phyloP scores from a whole-genome alignment of 2,797 vertebrate genomes.

The Sternotherus odoratus region DNA sequence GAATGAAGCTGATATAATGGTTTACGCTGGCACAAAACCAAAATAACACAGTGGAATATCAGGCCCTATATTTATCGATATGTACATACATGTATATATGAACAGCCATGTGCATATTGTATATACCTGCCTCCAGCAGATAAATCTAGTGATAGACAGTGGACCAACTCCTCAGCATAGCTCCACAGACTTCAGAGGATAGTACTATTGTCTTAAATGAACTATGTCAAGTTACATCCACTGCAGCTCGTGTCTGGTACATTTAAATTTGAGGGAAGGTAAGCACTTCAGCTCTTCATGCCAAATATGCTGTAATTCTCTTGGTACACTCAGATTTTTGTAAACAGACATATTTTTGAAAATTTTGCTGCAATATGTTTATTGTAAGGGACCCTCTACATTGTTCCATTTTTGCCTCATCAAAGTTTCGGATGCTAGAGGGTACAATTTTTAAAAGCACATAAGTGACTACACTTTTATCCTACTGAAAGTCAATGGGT shows the following conservation, averaged over 20 bases:
- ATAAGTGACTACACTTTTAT: neutral
- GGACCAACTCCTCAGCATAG: neutral
- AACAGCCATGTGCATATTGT: neutral
- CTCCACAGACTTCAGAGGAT: neutral
- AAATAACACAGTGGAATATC: neutral
- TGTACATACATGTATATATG: accelerated
- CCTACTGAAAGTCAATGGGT: neutral
- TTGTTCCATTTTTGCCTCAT: neutral
- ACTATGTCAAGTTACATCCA: neutral
- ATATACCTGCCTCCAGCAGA: neutral
- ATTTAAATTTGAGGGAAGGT: neutral
- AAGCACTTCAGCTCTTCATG: neutral
- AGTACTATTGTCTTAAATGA: neutral
- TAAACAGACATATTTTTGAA: neutral
- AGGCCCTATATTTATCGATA: neutral
- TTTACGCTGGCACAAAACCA: neutral
- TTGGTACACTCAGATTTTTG: neutral
- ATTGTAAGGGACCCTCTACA: neutral
- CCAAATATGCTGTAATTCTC: neutral
- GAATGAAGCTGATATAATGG: neutral
- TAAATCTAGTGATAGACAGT: neutral
- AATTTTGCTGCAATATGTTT: neutral
- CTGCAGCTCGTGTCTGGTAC: neutral
- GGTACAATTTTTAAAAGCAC: constrained; percentile 34
- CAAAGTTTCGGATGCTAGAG: neutral